phyloP scores from a whole-genome alignment of 2,888 invertebrate species.

The Andrena haemorrhoa region DNA sequence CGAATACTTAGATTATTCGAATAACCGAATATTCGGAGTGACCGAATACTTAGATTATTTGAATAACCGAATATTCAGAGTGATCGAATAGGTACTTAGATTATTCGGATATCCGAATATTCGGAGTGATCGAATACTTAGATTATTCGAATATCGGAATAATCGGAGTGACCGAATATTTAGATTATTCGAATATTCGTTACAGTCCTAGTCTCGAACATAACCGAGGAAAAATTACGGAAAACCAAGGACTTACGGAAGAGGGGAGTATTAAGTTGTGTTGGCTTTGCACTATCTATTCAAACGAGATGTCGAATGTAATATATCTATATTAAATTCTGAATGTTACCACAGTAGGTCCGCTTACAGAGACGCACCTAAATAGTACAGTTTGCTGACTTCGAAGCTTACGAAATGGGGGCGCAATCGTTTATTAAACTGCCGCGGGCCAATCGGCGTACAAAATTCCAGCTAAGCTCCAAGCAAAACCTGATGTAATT shows the following conservation, averaged over 20 bases:
- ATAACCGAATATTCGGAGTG: no score
- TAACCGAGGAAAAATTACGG: no score
- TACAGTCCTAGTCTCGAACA: no score
- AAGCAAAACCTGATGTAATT: slow-evolving; percentile 33
- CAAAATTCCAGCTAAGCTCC: slow-evolving; percentile 26
- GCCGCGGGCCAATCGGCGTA: slow-evolving; percentile 14
- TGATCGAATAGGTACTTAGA: no score
- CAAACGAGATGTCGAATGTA: not conserved
- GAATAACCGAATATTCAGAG: no score
- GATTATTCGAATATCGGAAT: no score
- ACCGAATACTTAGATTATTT: no score
- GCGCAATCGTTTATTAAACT: slow-evolving; percentile 31
- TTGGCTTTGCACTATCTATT: not conserved
- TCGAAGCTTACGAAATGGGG: not conserved
- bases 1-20: no score
- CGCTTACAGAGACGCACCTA: not conserved
- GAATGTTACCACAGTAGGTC: slow-evolving; percentile 3
- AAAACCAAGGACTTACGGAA: not conserved
- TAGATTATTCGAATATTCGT: no score
- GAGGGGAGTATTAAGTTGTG: not conserved
- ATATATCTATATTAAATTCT: not conserved
- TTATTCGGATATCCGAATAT: no score
- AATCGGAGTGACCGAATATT: no score
- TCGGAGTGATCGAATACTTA: no score
- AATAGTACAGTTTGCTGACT: slow-evolving; percentile 26